phyloP scores from a whole-genome alignment of 2,888 invertebrate species.

The Phragmatobia fuliginosa region DNA sequence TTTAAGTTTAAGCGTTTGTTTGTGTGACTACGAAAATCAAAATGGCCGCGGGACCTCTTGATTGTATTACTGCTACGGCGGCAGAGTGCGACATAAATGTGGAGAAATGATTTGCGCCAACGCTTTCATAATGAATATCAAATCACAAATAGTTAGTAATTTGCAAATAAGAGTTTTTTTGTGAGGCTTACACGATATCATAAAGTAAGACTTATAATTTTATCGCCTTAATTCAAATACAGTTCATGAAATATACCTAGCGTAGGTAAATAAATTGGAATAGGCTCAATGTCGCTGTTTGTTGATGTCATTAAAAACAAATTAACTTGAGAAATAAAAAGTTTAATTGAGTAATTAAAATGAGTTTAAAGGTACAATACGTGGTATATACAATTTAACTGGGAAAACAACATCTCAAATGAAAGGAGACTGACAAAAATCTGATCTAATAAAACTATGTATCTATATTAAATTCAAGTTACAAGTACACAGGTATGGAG shows the following conservation, averaged over 20 bases:
- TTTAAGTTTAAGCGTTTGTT: constrained; percentile 64
- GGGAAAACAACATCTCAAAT: neutral
- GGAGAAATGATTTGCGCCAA: constrained; percentile 22
- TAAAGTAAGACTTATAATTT: too few species aligned
- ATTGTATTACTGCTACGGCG: constrained; percentile 25
- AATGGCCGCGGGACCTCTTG: constrained; percentile 57
- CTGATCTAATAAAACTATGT: too few species aligned
- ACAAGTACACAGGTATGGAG: neutral
- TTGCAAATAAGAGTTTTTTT: too few species aligned
- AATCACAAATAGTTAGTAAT: neutral
- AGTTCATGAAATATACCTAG: too few species aligned
- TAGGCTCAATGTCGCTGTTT: too few species aligned
- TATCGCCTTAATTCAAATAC: too few species aligned
- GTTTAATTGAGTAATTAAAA: too few species aligned
- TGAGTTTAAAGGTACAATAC: neutral
- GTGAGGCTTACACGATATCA: neutral
- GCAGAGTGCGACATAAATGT: constrained; percentile 25
- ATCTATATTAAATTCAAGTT: neutral
- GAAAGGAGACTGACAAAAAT: neutral
- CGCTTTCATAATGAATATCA: constrained; percentile 7
- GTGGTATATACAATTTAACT: neutral
- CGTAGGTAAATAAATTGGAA: too few species aligned
- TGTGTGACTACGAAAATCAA: constrained; percentile 57
- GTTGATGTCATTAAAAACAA: too few species aligned
- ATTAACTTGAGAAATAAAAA: too few species aligned